These are phyloP conservation scores for Heloderma charlesbogerti DNA, from an alignment of 2,113 vertebrate genomes.

Conservation along the genomic window DNA sequence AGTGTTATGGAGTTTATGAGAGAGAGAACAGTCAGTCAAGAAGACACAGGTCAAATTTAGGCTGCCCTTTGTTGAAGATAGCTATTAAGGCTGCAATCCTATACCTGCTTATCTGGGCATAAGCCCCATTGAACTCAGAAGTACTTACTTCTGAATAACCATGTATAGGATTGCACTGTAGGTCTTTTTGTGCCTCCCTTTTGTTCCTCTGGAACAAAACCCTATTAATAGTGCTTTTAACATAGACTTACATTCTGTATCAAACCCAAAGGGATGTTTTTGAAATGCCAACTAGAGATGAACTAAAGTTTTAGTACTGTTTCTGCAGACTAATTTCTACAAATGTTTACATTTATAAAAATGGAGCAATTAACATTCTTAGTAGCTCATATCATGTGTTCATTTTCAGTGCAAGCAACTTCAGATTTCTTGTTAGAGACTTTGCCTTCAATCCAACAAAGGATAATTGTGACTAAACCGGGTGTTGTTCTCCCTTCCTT, in stretches of 20 bases:
- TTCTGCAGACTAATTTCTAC: constrained; percentile 49
- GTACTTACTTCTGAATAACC: background rate
- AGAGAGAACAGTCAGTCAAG: background rate
- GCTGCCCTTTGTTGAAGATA: background rate
- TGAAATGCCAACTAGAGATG: constrained; percentile 37
- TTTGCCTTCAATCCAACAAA: background rate
- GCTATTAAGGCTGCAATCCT: background rate
- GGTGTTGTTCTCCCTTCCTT: background rate
- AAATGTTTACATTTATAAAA: constrained; percentile 45
- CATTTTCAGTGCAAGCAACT: background rate
- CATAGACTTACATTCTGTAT: background rate
- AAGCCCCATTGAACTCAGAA: background rate
- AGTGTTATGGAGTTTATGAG: background rate
- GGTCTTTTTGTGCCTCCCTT: background rate
- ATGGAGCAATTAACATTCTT: constrained; percentile 41
- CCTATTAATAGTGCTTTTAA: constrained; percentile 10
- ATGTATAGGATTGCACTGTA: background rate
- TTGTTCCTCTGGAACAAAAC: background rate
- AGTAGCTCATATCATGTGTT: background rate
- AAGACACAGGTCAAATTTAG: background rate
- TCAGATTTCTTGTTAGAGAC: constrained; percentile 15
- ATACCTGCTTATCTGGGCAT: too few relatives aligned
- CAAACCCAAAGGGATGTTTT: constrained; percentile 52
- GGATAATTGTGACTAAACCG: background rate
- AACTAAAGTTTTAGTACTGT: constrained; percentile 33